phyloP scores from a whole-genome alignment of 1,140 invertebrate species.

The Ptiloglossa arizonensis region DNA sequence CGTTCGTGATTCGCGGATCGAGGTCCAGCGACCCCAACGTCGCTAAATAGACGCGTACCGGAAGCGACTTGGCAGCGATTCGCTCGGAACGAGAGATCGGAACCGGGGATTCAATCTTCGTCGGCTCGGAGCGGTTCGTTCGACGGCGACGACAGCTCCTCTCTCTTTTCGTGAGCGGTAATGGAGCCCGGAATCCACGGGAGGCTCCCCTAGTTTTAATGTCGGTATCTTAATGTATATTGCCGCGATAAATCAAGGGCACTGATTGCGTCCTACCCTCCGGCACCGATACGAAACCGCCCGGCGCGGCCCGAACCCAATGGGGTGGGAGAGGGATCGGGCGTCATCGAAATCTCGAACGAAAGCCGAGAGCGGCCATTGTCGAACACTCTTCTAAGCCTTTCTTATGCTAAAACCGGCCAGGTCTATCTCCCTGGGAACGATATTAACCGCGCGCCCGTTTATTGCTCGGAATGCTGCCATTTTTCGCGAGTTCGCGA shows the following conservation, averaged over 20 bases:
- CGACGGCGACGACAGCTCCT: conserved; percentile 59
- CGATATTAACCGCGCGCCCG: conserved; percentile 11
- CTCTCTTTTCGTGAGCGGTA: conserved; percentile 67
- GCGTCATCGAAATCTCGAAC: conserved; percentile 57
- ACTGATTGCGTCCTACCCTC: conserved; percentile 80
- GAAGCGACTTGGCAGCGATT: conserved; percentile 22
- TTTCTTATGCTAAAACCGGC: conserved; percentile 73
- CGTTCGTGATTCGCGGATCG: neutral
- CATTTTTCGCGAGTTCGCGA: no score
- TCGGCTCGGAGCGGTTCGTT: conserved; percentile 28
- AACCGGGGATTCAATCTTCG: conserved; percentile 60
- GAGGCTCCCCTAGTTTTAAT: conserved; percentile 80
- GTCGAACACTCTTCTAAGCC: conserved; percentile 65
- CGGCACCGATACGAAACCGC: conserved; percentile 50
- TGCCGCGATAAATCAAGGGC: conserved; percentile 80
- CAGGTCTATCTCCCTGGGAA: conserved; percentile 44
- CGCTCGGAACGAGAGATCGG: neutral
- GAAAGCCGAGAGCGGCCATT: conserved; percentile 59
- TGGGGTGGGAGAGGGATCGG: conserved; percentile 20
- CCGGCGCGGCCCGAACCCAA: conserved; percentile 27
- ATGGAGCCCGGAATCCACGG: conserved; percentile 68
- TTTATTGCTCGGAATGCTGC: conserved; percentile 28
- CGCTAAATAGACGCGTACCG: neutral
- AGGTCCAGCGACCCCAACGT: neutral
- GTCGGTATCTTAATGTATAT: conserved; percentile 82